Evolutionary conservation across 1,140 invertebrate genomes (phyloP).

Genomic region (Catajapyx aquilonaris): DNA sequence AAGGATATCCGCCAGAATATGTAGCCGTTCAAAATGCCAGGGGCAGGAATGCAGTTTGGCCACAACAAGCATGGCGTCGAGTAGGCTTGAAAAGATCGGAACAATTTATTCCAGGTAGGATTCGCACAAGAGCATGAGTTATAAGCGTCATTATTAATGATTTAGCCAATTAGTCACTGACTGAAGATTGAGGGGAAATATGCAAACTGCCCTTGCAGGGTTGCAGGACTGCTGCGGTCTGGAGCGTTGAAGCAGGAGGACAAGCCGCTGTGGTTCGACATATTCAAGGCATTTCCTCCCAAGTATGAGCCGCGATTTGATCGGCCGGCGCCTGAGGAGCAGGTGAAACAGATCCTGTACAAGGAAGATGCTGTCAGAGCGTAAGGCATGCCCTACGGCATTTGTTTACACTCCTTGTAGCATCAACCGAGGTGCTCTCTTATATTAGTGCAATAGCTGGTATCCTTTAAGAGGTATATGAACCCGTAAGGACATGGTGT

Average conservation of each 20-base stretch:
- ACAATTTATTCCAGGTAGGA: conserved; percentile 1
- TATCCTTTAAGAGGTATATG: no score
- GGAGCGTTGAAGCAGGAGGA: conserved; percentile 53
- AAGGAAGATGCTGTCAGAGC: conserved; percentile 65
- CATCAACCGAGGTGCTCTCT: no score
- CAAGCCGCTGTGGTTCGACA: conserved; percentile 70
- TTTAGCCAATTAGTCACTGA: no score
- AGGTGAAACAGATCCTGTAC: conserved; percentile 54
- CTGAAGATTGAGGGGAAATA: no score
- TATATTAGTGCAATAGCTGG: no score
- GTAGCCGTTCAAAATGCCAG: no score
- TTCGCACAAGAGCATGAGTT: no score
- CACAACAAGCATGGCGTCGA: not conserved
- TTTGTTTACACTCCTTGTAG: no score
- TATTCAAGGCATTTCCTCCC: conserved; percentile 72
- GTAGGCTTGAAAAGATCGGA: not conserved
- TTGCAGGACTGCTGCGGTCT: conserved; percentile 46
- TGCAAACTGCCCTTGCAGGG: conserved; percentile 30
- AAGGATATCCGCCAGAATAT: no score
- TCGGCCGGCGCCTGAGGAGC: conserved; percentile 29
- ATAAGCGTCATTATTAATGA: no score
- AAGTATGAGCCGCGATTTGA: conserved; percentile 48
- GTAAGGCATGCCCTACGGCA: conserved; percentile 35
- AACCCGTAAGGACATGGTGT: no score
- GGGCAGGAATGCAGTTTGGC: no score